These are phyloP conservation scores for Oligia strigilis DNA, from an alignment of 2,888 invertebrate species.

Conservation along the genomic window DNA sequence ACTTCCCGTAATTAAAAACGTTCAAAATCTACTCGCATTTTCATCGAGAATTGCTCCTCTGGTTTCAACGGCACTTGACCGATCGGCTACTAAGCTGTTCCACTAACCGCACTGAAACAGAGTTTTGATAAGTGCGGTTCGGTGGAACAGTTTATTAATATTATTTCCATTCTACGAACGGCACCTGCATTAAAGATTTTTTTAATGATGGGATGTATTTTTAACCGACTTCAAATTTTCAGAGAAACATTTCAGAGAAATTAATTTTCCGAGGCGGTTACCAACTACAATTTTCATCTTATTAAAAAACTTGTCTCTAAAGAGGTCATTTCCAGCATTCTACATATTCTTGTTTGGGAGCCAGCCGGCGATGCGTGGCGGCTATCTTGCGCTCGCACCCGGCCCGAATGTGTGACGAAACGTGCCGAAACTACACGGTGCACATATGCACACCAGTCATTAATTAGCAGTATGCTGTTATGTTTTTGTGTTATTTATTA, in stretches of 20 bases:
- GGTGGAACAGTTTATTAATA: background rate
- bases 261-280: background rate
- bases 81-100: background rate
- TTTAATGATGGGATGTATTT: background rate
- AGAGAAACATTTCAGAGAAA: background rate
- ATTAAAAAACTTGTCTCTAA: background rate
- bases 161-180: background rate
- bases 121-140: background rate
- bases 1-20: no score
- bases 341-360: conserved; percentile 13
- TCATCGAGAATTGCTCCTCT: background rate
- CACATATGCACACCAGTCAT: conserved; percentile 46
- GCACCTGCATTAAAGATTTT: background rate
- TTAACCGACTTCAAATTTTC: background rate
- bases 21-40: no score
- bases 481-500: conserved; percentile 26
- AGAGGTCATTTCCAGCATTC: conserved; percentile 30
- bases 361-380: conserved; percentile 66
- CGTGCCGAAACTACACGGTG: conserved; percentile 45
- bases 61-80: background rate
- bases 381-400: conserved; percentile 76
- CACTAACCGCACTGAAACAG: background rate
- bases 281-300: background rate
- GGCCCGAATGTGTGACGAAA: conserved; percentile 65
- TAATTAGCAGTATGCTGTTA: conserved; percentile 45